Base-by-base conservation (phyloP, 1,140 invertebrate genomes). In the Drosophila sechellia region DNA sequence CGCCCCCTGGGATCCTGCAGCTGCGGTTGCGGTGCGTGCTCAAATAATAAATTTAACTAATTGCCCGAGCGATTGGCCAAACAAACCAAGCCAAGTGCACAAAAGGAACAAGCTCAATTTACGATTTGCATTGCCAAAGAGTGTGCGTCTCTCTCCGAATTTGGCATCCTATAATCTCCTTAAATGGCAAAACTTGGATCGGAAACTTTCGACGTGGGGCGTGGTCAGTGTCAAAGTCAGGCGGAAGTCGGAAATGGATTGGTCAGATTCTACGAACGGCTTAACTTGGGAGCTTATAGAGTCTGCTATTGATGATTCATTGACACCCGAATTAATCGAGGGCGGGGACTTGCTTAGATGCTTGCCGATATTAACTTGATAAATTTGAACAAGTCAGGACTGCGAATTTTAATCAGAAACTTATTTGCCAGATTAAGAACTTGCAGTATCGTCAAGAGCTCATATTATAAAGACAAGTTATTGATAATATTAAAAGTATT, bases 21-120 rank as follows among this genome's bases (percentile, higher is more conserved):
- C 52, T 80, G 84, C 58, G 84, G 84, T 84, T 87, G 84, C 39
- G 79, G 79, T 89, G 76, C 79, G 65, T 84, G 80, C 48, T 73
- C 84, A 84, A 87, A 87, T 87, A 87, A 87, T 87, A 87, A 87
- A 87, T 89, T 87, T 84, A 89, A 89, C 84, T 87, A 87, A 87
- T 87, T 87, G 84, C 60, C 57, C 42, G 50, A 74, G 48, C 78
- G 83, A 86, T 87, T 86, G 83, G 70, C 37, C 60, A 65, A 34
- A 34, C 81, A 60, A 75, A 61, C 81, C 66, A 48, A 66, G 59
- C 17, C 53, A 59, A 39, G 57, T 20, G 22, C 69, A 69, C 66
- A 48, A 43, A 31, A 56, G 56, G 53, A 56, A 37, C 60, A 31
- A 52, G 50, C 66, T 58, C 48, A 61, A 66, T 48, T 54, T 45